A percentile compares a stretch with the other conserved stretches of the same genome.
These are phyloP conservation scores for Stegastes partitus DNA, from an alignment of 2,113 vertebrate genomes.

Conservation along the genomic window DNA sequence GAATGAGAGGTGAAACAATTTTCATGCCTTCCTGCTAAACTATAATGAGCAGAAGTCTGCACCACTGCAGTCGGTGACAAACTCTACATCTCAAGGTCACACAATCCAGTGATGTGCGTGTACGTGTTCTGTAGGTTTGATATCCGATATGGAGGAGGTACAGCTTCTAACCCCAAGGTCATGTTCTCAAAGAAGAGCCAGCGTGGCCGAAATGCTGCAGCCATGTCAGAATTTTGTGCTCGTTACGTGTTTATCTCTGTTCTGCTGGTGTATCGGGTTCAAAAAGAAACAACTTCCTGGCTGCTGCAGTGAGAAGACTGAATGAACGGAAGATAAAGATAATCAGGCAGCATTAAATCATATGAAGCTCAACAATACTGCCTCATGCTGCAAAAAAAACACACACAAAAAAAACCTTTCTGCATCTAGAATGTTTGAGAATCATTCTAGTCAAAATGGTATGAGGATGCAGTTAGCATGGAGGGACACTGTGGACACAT, in stretches of 20 bases:
- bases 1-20: slow-evolving; percentile 19
- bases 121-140: slow-evolving; percentile 32
- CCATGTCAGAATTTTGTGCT: slow-evolving; percentile 30
- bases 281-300: fast-evolving
- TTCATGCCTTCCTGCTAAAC: slow-evolving; percentile 11
- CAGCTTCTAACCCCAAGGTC: slow-evolving; percentile 61
- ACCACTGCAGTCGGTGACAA: slow-evolving; percentile 39
- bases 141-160: slow-evolving; percentile 66
- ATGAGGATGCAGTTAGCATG: slow-evolving; percentile 75
- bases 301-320: slow-evolving; percentile 14
- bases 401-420: slow-evolving; percentile 34
- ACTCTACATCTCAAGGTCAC: slow-evolving; percentile 61
- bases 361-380: slow-evolving; percentile 33
- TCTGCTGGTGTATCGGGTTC: slow-evolving; percentile 34
- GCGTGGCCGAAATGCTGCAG: slow-evolving; percentile 37
- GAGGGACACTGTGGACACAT: slow-evolving; percentile 69
- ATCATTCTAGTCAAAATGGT: slow-evolving; percentile 70
- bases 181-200: slow-evolving; percentile 45
- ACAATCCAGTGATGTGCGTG: not conserved
- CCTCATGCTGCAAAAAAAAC: slow-evolving; percentile 69
- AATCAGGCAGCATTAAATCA: slow-evolving; percentile 29
- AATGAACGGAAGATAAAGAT: slow-evolving; percentile 29
- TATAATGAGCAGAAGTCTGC: slow-evolving; percentile 26
- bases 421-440: slow-evolving; percentile 59
- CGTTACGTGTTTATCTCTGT: slow-evolving; percentile 34